phyloP scores from a whole-genome alignment of 2,888 invertebrate species.

The Trypoxylon attenuatum region DNA sequence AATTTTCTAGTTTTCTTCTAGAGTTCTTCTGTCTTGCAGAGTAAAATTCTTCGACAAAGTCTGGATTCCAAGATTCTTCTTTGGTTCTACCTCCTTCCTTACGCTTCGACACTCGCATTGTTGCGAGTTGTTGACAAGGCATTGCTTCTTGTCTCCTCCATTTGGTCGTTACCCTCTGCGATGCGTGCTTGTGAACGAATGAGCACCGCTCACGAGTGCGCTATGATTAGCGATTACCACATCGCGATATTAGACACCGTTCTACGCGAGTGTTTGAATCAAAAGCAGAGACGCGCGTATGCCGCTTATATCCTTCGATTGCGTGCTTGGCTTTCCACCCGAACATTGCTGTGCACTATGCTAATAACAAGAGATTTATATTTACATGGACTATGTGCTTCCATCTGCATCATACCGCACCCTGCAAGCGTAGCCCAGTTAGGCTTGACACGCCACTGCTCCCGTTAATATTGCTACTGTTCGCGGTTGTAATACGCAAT shows the following conservation, averaged over 20 bases:
- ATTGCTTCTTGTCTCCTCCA: no score
- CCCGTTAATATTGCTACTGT: no score
- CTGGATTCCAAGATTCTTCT: no score
- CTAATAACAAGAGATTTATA: slow-evolving; percentile 55
- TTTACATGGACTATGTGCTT: slow-evolving; percentile 38
- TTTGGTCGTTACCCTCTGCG: no score
- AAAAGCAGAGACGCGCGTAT: slow-evolving; percentile 16
- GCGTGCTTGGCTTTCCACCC: slow-evolving; percentile 1
- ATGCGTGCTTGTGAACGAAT: neutral
- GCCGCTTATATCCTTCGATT: slow-evolving; percentile 6
- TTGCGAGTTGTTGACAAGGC: no score
- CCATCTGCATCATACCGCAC: slow-evolving; percentile 31
- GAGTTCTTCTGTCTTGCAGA: no score
- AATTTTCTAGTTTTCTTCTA: no score
- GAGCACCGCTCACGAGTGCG: slow-evolving; percentile 17
- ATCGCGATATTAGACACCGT: slow-evolving; percentile 63
- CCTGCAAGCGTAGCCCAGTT: slow-evolving; percentile 4
- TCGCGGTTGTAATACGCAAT: no score
- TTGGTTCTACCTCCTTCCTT: slow-evolving; percentile 8
- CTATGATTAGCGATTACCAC: slow-evolving; percentile 66
- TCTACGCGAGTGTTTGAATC: slow-evolving; percentile 46
- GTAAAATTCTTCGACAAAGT: no score
- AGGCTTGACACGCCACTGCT: no score
- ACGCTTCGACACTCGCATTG: no score
- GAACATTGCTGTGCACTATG: slow-evolving; percentile 47